A percentile compares a stretch with the other conserved stretches of the same genome.
phyloP scores from a whole-genome alignment of 2,113 vertebrate species.

The Irena cyanogastra region DNA sequence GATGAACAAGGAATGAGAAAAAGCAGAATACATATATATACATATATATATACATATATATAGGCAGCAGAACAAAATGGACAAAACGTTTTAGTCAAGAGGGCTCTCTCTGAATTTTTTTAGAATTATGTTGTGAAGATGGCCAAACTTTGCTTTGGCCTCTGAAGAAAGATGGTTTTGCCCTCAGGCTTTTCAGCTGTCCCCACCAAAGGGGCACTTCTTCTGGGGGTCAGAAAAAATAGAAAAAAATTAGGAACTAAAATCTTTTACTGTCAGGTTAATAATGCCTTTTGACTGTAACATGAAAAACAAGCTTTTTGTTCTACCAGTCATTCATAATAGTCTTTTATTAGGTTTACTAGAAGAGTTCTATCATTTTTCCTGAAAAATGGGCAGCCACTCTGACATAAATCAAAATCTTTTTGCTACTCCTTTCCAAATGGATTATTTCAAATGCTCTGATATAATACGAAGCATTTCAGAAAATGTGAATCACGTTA shows the following conservation, averaged over 20 bases:
- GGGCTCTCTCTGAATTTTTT: not conserved
- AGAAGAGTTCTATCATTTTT: constrained; percentile 47
- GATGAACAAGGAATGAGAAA: not conserved
- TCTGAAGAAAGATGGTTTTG: not conserved
- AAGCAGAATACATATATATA: not conserved
- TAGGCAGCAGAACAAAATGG: not conserved
- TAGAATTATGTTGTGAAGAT: not conserved
- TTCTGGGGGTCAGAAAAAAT: not conserved
- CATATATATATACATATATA: fast-evolving
- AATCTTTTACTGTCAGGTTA: not conserved
- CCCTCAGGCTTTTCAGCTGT: not conserved
- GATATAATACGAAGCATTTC: not conserved
- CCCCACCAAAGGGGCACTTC: not conserved
- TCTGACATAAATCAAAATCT: constrained; percentile 18
- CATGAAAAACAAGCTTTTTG: not conserved
- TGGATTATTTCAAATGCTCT: not conserved
- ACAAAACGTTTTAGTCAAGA: not conserved
- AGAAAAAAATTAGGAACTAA: not conserved
- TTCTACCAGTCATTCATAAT: not conserved
- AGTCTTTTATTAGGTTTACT: constrained; percentile 43
- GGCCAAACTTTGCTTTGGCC: not conserved
- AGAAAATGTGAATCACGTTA: not conserved
- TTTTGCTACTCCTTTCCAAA: constrained; percentile 7
- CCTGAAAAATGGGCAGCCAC: constrained; percentile 49
- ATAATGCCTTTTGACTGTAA: not conserved